Evolutionary conservation across 2,888 invertebrate species (phyloP), one percentile per base, ranked within the genome.

Genomic region (Subacronicta megacephala): DNA sequence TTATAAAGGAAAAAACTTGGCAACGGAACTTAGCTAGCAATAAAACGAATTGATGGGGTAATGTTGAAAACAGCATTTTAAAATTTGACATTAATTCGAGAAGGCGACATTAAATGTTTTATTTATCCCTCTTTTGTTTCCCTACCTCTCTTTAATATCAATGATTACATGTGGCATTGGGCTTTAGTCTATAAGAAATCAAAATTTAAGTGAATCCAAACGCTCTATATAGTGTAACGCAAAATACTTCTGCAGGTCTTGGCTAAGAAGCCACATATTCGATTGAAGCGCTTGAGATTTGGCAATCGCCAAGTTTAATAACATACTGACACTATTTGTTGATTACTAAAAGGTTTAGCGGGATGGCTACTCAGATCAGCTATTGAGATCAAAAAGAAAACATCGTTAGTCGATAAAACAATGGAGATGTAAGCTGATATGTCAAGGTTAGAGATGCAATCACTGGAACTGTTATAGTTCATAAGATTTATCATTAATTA

Each of bases 401-500:
- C 37, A 41, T 41, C 35, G 26, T 37, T 29, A 35, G 35, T 38
- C 47, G 46, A 29, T 46, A 66, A 52, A 53, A 66, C 74, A 72
- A 72, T 70, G 60, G 63, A 73, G 66, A 62, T 63, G 46, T 40
- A 52, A 62, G 40, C 18, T 31, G 45, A 57, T 59, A 46, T 61
- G 63, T 67, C 71, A 74, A 70, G 72, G 74, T 64, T 12, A 51
- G 12, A 58, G 42, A 65, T 50, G 56, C 44, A 58, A 69, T 62
- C 42, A 56, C 33, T 49, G 35, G 16, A 60, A 42, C 50, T 44
- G 50, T 42, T 68, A 44, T 65, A 63, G 63, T 66, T 70, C 45
- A 46, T 46, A 70, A 62, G 42, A 69, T 65, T 55, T 60, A 60
- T 42, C 38, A 65, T 63, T 69, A 75, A 74, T 65, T 69, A 67